These are phyloP conservation scores for Rapana venosa DNA, from an alignment of 2,888 invertebrate genomes.

Conservation along the genomic window DNA sequence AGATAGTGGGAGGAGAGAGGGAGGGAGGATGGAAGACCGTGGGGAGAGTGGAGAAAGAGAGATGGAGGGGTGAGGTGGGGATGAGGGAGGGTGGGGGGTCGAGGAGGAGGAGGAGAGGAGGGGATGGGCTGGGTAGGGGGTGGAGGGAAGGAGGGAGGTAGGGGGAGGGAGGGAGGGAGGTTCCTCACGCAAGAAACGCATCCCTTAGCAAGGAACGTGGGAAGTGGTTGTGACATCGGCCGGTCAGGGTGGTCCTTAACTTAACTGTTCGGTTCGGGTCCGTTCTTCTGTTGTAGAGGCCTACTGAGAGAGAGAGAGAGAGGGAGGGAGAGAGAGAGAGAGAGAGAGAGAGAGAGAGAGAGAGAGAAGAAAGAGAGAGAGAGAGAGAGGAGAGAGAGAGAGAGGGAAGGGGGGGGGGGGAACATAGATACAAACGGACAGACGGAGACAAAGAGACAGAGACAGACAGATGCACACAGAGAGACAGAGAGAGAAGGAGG, in stretches of 20 bases:
- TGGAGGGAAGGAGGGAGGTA: background rate
- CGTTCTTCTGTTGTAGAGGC: too few relatives aligned
- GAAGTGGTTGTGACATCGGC: constrained; percentile 47
- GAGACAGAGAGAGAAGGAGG: too few relatives aligned
- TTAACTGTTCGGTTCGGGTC: background rate
- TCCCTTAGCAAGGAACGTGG: constrained; percentile 48
- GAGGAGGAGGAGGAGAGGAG: background rate
- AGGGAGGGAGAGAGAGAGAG: too few relatives aligned
- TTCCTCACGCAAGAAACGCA: constrained; percentile 48
- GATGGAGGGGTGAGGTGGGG: background rate
- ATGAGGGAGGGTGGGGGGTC: background rate
- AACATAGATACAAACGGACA: too few relatives aligned
- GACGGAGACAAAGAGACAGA: too few relatives aligned
- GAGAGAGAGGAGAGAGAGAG: too few relatives aligned
- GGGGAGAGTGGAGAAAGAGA: background rate
- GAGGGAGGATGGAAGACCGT: background rate
- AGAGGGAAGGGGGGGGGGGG: too few relatives aligned
- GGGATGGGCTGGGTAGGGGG: background rate
- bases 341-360: too few relatives aligned
- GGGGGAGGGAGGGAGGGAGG: background rate
- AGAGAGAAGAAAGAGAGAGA: too few relatives aligned
- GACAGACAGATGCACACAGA: too few relatives aligned
- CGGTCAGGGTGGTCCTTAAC: background rate
- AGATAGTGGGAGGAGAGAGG: background rate
- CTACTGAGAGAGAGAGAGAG: too few relatives aligned